Evolutionary conservation across 1,140 invertebrate genomes (phyloP).

Genomic region (Asobara japonica): DNA sequence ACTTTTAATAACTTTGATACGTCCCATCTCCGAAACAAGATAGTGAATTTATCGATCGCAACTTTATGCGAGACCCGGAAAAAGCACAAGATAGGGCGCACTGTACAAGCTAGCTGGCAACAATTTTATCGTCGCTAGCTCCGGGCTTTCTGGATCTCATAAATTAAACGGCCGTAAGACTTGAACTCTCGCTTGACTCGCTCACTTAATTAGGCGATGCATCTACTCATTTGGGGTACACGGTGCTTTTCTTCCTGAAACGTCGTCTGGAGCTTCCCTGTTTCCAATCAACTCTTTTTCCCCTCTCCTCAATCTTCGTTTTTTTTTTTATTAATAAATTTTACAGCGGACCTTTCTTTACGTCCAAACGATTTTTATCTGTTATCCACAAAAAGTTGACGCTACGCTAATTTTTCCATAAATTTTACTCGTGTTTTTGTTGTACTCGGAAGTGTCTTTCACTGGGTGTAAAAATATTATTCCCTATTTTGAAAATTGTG

Average conservation of each 20-base stretch:
- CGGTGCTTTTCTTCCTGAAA: not conserved
- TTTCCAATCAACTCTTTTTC: not conserved
- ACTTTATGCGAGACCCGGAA: not conserved
- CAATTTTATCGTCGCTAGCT: not conserved
- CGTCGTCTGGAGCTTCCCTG: not conserved
- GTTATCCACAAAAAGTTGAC: not conserved
- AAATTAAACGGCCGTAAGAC: constrained; percentile 35
- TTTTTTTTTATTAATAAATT: not conserved
- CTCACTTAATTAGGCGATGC: constrained; percentile 6
- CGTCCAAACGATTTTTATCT: not conserved
- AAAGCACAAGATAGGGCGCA: not conserved
- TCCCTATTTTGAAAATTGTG: too few species aligned
- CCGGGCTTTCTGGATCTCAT: constrained; percentile 28
- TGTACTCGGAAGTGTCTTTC: too few species aligned
- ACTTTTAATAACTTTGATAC: not conserved
- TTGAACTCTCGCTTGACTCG: constrained; percentile 23
- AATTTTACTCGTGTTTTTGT: too few species aligned
- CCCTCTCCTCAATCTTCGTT: not conserved
- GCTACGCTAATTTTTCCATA: not conserved
- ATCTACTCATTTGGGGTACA: constrained; percentile 5
- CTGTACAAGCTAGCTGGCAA: constrained; percentile 17
- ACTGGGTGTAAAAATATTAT: too few species aligned
- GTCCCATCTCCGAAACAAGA: not conserved
- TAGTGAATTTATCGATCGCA: not conserved
- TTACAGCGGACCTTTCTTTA: not conserved